Base-by-base conservation (phyloP, 1,140 invertebrate species). In the Drosophila ogumai region DNA sequence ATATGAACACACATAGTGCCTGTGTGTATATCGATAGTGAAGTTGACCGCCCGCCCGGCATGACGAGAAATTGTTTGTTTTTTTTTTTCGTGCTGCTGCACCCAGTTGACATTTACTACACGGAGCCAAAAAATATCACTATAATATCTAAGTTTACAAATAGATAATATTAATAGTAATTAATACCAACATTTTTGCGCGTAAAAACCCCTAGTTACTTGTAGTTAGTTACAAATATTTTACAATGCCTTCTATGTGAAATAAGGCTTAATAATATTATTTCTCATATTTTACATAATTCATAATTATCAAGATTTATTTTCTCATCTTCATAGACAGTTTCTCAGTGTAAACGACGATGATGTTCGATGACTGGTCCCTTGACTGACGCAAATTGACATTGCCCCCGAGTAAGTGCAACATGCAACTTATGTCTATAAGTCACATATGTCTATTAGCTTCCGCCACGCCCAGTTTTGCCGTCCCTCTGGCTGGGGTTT, bases 311-410 rank as follows among this genome's bases (percentile, higher is more conserved):
- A 22, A 54, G 0, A 22, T 3, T 0, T n/a, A 0, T 22, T 54
- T 32, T 12, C 17, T 4, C 32, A 36, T 38, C 4, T 22, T 9
- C 15, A 9, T 6, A 15, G 12, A 9, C 22, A 15, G 38, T 38
- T 9, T n/a, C 13, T n/a, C 52, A 6, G 52, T 55, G 55, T 64
- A 36, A 71, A 73, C 52, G 75, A 77, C 69, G 41, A 61, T 59
- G 57, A 72, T 64, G 67, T 58, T 52, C 64, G 49, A 52, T 69
- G 68, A 38, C 43, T 55, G 57, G 36, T 63, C 76, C 84, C 72
- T 82, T 79, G 84, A 65, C 63, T 60, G 64, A 58, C 50, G 60
- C 76, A 82, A 87, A 87, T 87, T 88, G 84, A 87, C 82, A 87
- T 87, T 87, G 82, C 68, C 78, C 77, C 54, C 63, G 47, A 36